A percentile compares a stretch with the other conserved stretches of the same genome.
Conservation (phyloP, 1,140 invertebrate species). For the Grapholita molesta region DNA sequence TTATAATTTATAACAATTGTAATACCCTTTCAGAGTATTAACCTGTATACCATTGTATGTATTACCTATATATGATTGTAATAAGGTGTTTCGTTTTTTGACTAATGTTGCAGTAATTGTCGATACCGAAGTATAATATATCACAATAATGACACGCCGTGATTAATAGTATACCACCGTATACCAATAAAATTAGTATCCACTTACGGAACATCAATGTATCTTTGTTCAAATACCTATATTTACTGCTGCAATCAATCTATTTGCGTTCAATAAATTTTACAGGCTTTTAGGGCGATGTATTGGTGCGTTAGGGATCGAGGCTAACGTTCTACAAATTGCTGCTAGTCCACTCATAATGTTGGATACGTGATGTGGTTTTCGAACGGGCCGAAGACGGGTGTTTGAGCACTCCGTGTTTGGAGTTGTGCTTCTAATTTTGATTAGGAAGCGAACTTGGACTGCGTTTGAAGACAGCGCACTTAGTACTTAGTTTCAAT, state of each 20-base stretch:
- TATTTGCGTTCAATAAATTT: slow-evolving; percentile 1
- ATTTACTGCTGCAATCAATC: slow-evolving; percentile 16
- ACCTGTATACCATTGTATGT: too few species aligned
- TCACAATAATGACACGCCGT: too few species aligned
- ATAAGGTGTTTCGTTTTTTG: too few species aligned
- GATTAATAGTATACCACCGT: too few species aligned
- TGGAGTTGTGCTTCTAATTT: slow-evolving; percentile 3
- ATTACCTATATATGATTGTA: too few species aligned
- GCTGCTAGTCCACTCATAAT: slow-evolving; percentile 16
- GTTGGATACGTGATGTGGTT: slow-evolving; percentile 5
- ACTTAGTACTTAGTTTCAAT: too few species aligned
- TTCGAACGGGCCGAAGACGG: not conserved
- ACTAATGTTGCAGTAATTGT: too few species aligned
- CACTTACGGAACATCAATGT: not conserved
- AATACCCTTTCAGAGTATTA: too few species aligned
- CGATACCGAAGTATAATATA: too few species aligned
- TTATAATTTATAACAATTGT: too few species aligned
- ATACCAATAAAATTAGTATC: not conserved
- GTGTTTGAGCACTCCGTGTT: not conserved
- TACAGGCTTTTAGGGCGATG: slow-evolving; percentile 14
- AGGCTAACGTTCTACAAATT: slow-evolving; percentile 14
- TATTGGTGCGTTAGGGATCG: not conserved
- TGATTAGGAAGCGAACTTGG: not conserved
- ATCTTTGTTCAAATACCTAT: slow-evolving; percentile 3
- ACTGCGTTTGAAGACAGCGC: too few species aligned